These are phyloP conservation scores for Merodon equestris DNA, from an alignment of 2,888 invertebrate species.

Conservation along the genomic window DNA sequence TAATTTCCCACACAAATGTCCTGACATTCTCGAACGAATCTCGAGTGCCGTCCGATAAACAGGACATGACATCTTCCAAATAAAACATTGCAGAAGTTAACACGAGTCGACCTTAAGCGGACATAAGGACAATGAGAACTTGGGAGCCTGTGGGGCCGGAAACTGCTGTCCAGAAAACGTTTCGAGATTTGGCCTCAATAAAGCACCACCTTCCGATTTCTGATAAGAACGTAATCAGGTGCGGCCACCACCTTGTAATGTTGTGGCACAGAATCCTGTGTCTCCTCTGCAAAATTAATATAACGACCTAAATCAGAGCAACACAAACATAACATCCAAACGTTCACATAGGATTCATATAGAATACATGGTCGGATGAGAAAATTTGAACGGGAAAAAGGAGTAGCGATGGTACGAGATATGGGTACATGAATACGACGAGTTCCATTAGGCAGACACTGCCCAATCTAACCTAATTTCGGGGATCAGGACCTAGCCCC, in stretches of 20 bases:
- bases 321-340: conserved; percentile 16
- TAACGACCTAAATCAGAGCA: conserved; percentile 51
- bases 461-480: conserved; percentile 55
- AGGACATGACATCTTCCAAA: conserved; percentile 36
- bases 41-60: background rate
- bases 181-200: conserved; percentile 25
- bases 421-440: conserved; percentile 18
- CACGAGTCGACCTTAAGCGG: conserved; percentile 13
- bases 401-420: conserved; percentile 5
- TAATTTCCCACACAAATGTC: conserved; percentile 38
- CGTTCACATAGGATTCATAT: no score
- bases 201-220: conserved; percentile 46
- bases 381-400: background rate
- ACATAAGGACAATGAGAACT: background rate
- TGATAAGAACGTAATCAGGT: conserved; percentile 66
- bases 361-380: no score
- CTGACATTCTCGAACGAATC: background rate
- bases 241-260: conserved; percentile 60
- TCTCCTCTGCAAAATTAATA: conserved; percentile 62
- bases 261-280: conserved; percentile 32
- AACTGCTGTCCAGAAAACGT: conserved; percentile 49
- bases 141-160: conserved; percentile 47
- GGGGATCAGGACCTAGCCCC: conserved; percentile 34
- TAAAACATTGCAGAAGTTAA: conserved; percentile 41
- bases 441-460: conserved; percentile 36